Evolutionary conservation across 2,888 invertebrate genomes (phyloP).

Genomic region (Melanargia galathea): DNA sequence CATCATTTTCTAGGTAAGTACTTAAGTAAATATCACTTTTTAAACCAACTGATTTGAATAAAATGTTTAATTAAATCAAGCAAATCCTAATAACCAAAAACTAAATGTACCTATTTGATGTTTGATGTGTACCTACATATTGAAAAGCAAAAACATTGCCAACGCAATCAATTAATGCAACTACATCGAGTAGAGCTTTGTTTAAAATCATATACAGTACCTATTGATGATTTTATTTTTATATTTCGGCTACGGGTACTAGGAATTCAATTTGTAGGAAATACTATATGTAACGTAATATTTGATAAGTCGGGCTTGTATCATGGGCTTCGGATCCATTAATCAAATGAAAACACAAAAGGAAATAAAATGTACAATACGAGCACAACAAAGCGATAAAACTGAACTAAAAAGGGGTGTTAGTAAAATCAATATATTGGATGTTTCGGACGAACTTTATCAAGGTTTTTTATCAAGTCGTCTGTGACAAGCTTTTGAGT

Average conservation of each 20-base stretch:
- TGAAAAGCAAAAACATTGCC: not conserved
- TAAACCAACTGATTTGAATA: too few relatives aligned
- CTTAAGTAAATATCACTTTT: too few relatives aligned
- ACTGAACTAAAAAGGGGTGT: slow-evolving; percentile 41
- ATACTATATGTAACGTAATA: slow-evolving; percentile 17
- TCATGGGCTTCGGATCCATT: slow-evolving; percentile 33
- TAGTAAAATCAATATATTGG: slow-evolving; percentile 69
- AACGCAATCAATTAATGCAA: not conserved
- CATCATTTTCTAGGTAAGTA: too few relatives aligned
- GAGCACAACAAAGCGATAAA: slow-evolving; percentile 40
- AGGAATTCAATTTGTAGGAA: slow-evolving; percentile 4
- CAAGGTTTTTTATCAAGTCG: slow-evolving; percentile 63
- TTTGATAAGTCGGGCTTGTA: slow-evolving; percentile 18
- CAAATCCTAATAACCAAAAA: not conserved
- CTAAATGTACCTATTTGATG: too few relatives aligned
- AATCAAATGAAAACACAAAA: slow-evolving; percentile 39
- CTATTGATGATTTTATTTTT: not conserved
- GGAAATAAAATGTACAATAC: slow-evolving; percentile 38
- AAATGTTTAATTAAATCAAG: not conserved
- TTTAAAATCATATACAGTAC: too few relatives aligned
- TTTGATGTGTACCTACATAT: not conserved
- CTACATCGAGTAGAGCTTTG: too few relatives aligned
- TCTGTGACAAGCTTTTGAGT: slow-evolving; percentile 57
- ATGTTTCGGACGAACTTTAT: slow-evolving; percentile 65
- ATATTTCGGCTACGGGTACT: not conserved